Base-by-base conservation (phyloP, 2,797 vertebrate species). In the Pogonophryne albipinna region DNA sequence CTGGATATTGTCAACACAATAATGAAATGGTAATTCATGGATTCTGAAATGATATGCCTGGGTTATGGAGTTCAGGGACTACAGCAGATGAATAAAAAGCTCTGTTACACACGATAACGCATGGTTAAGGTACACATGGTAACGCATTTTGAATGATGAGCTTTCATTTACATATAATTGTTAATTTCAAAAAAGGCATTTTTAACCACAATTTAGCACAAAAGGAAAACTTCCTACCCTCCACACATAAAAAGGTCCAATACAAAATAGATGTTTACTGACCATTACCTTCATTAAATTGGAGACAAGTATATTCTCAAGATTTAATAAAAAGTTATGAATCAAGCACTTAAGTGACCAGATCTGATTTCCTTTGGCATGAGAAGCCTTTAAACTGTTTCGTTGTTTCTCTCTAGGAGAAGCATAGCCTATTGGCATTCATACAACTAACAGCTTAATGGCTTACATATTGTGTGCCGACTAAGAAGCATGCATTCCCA, bases 1-100 rank as follows among this genome's bases (percentile, higher is more conserved):
- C 23, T 27, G 51, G 50, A 53, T 70, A 66, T 34, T 64, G 55
- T 49, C 61, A 57, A 64, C 42, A 11, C 27, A 44, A 79, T 63
- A 55, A 83, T 85, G 67, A 85, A 74, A 80, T 31, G 73, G 81
- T 77, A 74, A 72, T 74, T 46, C 17, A 57, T 14, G 50, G 50
- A 71, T 69, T 69, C 23, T 57, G 70, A 63, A 16, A 49, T 47
- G 11, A 69, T 73, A 51, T 65, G 14, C 34, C 61, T 31, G 59
- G 53, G 53, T 73, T 64, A 78, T 77, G 14, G 57, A 55, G 52
- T 71, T 80, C 55, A 69, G 58, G 55, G 9, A 2, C 23, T 27
- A 27, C 4, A 15, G 46, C 53, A 51, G 71, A 64, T 17, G 58
- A 76, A 66, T 16, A 47, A 34, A 78, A 34, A 7, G n/a, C 47